These are phyloP conservation scores for Drosophila tanythrix DNA, from an alignment of 2,888 invertebrate genomes.

Conservation along the genomic window DNA sequence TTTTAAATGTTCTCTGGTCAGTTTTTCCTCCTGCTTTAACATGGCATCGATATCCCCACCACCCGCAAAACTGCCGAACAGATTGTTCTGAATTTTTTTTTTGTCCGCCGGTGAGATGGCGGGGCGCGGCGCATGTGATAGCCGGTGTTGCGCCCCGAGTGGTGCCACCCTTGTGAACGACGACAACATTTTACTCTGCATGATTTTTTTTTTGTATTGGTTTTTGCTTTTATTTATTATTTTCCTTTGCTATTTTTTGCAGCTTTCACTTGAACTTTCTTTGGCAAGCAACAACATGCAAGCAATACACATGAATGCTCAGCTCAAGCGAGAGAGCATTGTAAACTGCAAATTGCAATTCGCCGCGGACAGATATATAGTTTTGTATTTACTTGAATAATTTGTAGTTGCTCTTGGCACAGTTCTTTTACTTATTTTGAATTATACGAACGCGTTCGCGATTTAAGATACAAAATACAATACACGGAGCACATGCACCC, in stretches of 20 bases:
- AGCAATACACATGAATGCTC: conserved; percentile 21
- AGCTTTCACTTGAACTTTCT: conserved; percentile 62
- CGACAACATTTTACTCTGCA: conserved; percentile 13
- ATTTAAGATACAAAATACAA: conserved; percentile 7
- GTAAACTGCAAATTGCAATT: conserved; percentile 45
- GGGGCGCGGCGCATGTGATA: conserved; percentile 3
- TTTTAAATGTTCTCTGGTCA: neutral
- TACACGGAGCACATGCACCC: neutral
- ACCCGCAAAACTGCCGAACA: conserved; percentile 20
- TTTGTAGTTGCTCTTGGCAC: conserved; percentile 24
- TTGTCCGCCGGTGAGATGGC: neutral
- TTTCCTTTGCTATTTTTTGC: conserved; percentile 13
- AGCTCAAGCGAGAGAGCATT: conserved; percentile 50
- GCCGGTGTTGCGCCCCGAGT: neutral
- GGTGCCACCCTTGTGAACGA: conserved; percentile 17
- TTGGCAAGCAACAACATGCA: conserved; percentile 30
- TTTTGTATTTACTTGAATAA: conserved; percentile 25
- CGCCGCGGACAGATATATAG: neutral
- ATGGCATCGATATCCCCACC: conserved; percentile 17
- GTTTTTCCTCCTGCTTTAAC: neutral
- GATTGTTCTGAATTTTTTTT: conserved; percentile 23
- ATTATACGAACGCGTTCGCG: conserved; percentile 10
- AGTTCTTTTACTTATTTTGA: conserved; percentile 12
- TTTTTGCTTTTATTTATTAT: conserved; percentile 3
- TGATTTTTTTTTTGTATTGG: neutral